Percentiles rank a stretch among this genome's conserved stretches.
Evolutionary conservation across 2,888 invertebrate genomes (phyloP).

Genomic region (Cistogaster globosa): DNA sequence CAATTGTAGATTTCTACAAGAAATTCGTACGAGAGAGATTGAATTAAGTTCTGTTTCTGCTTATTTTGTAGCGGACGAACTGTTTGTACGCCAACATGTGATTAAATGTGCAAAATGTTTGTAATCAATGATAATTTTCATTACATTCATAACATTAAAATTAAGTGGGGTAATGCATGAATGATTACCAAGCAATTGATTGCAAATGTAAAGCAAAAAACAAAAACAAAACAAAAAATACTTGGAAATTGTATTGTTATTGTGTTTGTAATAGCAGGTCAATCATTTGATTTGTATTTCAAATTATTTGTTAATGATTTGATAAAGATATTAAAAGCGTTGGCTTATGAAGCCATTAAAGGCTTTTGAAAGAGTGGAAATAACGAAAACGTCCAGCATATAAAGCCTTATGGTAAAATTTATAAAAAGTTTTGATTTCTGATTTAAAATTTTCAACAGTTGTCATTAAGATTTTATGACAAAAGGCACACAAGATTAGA

Average conservation of each 20-base stretch:
- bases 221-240: slow-evolving; percentile 11
- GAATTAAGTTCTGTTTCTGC: slow-evolving; percentile 17
- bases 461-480: too few species aligned
- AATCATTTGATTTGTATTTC: slow-evolving; percentile 27
- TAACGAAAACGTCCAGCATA: too few species aligned
- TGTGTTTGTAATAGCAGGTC: not conserved
- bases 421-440: too few species aligned
- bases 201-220: not conserved
- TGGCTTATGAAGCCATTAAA: slow-evolving; percentile 3
- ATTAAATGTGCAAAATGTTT: slow-evolving; percentile 56
- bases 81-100: slow-evolving; percentile 61
- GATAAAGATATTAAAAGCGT: slow-evolving; percentile 38
- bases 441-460: too few species aligned
- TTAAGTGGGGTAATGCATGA: slow-evolving; percentile 59
- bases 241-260: slow-evolving; percentile 43
- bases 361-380: not conserved
- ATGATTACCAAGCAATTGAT: slow-evolving; percentile 61
- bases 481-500: too few species aligned
- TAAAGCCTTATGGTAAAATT: too few species aligned
- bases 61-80: slow-evolving; percentile 11
- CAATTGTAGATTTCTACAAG: slow-evolving; percentile 31
- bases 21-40: not conserved
- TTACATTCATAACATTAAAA: slow-evolving; percentile 15
- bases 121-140: slow-evolving; percentile 20
- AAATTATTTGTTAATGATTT: slow-evolving; percentile 16